Evolutionary conservation across 2,888 invertebrate genomes (phyloP).

Genomic region (Saturnia japonica): DNA sequence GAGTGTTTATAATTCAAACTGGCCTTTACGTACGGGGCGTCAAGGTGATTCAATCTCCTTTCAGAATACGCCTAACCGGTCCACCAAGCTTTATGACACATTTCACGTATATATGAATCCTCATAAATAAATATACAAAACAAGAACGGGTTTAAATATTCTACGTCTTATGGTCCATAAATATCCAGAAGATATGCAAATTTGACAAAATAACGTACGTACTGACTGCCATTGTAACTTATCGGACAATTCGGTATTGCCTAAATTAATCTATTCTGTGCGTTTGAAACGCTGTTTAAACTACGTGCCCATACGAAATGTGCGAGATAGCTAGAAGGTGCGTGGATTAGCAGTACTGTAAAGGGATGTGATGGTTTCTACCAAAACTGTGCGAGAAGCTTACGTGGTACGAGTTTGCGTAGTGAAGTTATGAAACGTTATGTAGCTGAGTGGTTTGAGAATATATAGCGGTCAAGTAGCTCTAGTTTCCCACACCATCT

Average conservation of each 20-base stretch:
- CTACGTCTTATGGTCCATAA: conserved; percentile 1
- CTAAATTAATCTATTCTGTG: too few species aligned
- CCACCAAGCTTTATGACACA: conserved; percentile 29
- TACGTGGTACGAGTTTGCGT: too few species aligned
- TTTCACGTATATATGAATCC: conserved; percentile 24
- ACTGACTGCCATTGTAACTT: not conserved
- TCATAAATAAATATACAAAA: conserved; percentile 9
- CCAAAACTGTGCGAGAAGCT: too few species aligned
- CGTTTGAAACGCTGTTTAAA: too few species aligned
- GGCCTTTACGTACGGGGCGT: conserved; percentile 50
- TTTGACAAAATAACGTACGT: not conserved
- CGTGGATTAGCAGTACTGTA: too few species aligned
- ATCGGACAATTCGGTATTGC: not conserved
- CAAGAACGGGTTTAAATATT: not conserved
- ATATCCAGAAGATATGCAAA: not conserved
- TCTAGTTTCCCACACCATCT: too few species aligned
- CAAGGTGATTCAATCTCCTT: conserved; percentile 54
- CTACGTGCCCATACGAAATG: too few species aligned
- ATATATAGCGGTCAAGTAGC: too few species aligned
- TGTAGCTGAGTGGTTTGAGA: too few species aligned
- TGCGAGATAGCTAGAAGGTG: too few species aligned
- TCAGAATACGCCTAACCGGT: conserved; percentile 50
- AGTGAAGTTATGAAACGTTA: too few species aligned
- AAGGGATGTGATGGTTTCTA: too few species aligned
- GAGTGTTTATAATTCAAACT: conserved; percentile 32